phyloP scores from a whole-genome alignment of 92 coral and sea anemone species.

The Virgularia gustaviana region DNA sequence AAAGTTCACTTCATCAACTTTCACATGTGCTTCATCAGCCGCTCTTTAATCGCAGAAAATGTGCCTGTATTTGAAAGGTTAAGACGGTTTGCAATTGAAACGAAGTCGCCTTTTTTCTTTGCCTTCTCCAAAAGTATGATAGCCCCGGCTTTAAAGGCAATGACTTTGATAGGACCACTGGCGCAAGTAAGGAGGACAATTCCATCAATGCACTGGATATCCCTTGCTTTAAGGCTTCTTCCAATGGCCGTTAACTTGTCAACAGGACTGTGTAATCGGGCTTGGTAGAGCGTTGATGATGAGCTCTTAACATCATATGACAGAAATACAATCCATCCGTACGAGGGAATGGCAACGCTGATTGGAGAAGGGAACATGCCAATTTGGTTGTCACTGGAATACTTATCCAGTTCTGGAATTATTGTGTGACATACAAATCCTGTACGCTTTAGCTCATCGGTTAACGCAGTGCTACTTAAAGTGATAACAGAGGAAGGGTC shows the following conservation, averaged over 20 bases:
- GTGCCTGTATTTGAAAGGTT: constrained; percentile 42
- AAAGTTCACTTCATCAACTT: constrained; percentile 48
- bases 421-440: constrained; percentile 68
- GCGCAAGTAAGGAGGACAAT: constrained; percentile 45
- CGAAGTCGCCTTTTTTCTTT: constrained; percentile 49
- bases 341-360: constrained; percentile 34
- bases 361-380: constrained; percentile 51
- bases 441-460: constrained; percentile 39
- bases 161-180: constrained; percentile 46
- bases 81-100: constrained; percentile 38
- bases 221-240: constrained; percentile 42
- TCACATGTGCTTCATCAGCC: constrained; percentile 17
- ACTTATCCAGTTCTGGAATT: constrained; percentile 61
- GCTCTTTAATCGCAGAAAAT: constrained; percentile 39
- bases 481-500: constrained; percentile 63
- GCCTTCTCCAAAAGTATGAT: constrained; percentile 21
- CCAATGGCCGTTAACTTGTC: constrained; percentile 27
- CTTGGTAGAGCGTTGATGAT: constrained; percentile 39
- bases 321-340: constrained; percentile 47
- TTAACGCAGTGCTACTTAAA: constrained; percentile 35
- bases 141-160: constrained; percentile 30
- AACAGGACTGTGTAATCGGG: constrained; percentile 56
- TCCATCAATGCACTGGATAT: constrained; percentile 47
- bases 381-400: constrained; percentile 54
- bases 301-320: constrained; percentile 39